Evolutionary conservation across 1,140 invertebrate genomes (phyloP).

Genomic region (Palaemon carinicauda): DNA sequence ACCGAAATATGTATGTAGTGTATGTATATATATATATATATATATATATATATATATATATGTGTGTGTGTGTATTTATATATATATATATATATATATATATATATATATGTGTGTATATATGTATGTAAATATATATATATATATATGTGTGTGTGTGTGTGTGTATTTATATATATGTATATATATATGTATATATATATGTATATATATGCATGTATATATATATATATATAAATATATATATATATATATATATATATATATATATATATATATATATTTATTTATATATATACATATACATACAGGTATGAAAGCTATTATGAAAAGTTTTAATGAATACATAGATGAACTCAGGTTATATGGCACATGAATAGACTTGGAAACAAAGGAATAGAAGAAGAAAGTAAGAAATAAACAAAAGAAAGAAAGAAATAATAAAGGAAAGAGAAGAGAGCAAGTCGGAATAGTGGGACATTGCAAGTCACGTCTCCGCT

Average conservation of each 20-base stretch:
- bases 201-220: neutral
- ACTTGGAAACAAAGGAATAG: too few relatives aligned
- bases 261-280: neutral
- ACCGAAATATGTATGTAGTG: neutral
- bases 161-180: neutral
- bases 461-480: too few relatives aligned
- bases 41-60: neutral
- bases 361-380: too few relatives aligned
- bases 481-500: too few relatives aligned
- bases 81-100: neutral
- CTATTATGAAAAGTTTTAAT: too few relatives aligned
- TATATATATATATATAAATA: neutral
- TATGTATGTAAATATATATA: neutral
- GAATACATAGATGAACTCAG: too few relatives aligned
- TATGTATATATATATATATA: neutral
- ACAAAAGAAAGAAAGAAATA: too few relatives aligned
- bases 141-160: neutral
- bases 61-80: neutral
- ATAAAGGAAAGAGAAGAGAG: too few relatives aligned
- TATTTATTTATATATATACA: neutral
- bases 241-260: neutral
- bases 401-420: too few relatives aligned
- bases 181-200: neutral
- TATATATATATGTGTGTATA: neutral
- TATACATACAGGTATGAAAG: too few relatives aligned